Percentiles rank a stretch among this genome's conserved stretches.
Conservation (phyloP, 1,140 invertebrate species). For the Phymastichus coffea region DNA sequence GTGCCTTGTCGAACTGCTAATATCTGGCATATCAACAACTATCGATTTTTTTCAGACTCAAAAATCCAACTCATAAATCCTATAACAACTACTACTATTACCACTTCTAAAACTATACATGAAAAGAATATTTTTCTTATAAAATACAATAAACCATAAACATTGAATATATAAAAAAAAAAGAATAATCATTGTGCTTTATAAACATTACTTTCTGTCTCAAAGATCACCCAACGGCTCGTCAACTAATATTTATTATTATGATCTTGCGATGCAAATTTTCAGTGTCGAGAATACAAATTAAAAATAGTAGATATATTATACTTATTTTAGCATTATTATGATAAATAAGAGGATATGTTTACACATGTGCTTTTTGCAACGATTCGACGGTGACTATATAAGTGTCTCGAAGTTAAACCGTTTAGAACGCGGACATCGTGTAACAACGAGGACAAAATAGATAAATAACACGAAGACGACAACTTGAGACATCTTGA, state of each 20-base stretch:
- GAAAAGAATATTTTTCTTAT: conserved; percentile 26
- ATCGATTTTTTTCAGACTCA: conserved; percentile 11
- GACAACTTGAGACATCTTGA: conserved; percentile 23
- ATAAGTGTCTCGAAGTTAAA: conserved; percentile 26
- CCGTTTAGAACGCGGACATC: conserved; percentile 17
- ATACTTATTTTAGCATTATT: conserved; percentile 25
- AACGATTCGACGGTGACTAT: conserved; percentile 13
- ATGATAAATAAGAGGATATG: conserved; percentile 13
- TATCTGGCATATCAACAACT: conserved; percentile 26
- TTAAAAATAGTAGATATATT: conserved; percentile 17
- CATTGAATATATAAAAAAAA: conserved; percentile 14
- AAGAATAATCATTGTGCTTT: not conserved
- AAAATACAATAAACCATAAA: conserved; percentile 22
- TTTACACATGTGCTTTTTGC: conserved; percentile 39
- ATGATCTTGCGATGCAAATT: conserved; percentile 15
- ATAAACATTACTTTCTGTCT: conserved; percentile 28
- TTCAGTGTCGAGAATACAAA: conserved; percentile 14
- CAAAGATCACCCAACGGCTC: conserved; percentile 30
- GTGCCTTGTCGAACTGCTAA: conserved; percentile 15
- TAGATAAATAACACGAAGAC: conserved; percentile 15
- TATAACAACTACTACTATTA: conserved; percentile 20
- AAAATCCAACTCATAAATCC: conserved; percentile 5
- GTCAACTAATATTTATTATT: conserved; percentile 11
- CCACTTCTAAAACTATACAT: conserved; percentile 15
- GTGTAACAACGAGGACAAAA: conserved; percentile 7